Evolutionary conservation across 2,888 invertebrate species (phyloP), one percentile per base, ranked within the genome.

Genomic region (Harpagoxenus sublaevis): DNA sequence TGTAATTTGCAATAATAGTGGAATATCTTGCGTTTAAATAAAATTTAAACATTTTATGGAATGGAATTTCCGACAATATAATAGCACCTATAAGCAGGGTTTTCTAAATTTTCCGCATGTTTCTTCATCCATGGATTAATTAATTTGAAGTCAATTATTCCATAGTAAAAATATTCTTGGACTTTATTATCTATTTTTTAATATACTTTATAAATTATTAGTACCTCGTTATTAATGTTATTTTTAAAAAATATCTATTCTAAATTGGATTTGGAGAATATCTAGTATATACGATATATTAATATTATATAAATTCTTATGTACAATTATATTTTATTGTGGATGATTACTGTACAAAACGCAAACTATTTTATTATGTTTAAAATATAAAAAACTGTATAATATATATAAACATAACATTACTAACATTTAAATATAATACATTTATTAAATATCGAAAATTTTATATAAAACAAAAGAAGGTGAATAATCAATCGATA

Each of bases 391-490:
- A 3, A 74, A 35, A 8, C 28, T 31, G 6, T 53, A 55, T 63
- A 18, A 68, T 31, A 48, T 31, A 48, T 68, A 23, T 51, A 48
- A 68, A 63, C 4, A n/a, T 68, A 70, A 70, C 6, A 53, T 71
- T 71, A 60, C 45, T 60, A 12, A 39, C 23, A 71, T 4, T 71
- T 5, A 28, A 73, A n/a, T 18, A 70, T 73, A 35, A 53, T 15
- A 73, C 9, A 62, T 62, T 62, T 62, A n/a, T 70, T 48, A 51
- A 39, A 0, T 77, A 60, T 83, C 3, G 10, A 28, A 42, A 65
- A 15, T 15, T 51, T n/a, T 51, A 42, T 68, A 60, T 35, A 18
- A 70, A 79, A 79, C 57, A 60, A 79, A 62, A 79, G 66, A 66
- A 45, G 6, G 15, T 28, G 12, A 45, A 62, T 18, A 28, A 10